A percentile compares a stretch with the other conserved stretches of the same genome.
Conservation (phyloP, 2,888 invertebrate genomes). For the Dynastes tityus region DNA sequence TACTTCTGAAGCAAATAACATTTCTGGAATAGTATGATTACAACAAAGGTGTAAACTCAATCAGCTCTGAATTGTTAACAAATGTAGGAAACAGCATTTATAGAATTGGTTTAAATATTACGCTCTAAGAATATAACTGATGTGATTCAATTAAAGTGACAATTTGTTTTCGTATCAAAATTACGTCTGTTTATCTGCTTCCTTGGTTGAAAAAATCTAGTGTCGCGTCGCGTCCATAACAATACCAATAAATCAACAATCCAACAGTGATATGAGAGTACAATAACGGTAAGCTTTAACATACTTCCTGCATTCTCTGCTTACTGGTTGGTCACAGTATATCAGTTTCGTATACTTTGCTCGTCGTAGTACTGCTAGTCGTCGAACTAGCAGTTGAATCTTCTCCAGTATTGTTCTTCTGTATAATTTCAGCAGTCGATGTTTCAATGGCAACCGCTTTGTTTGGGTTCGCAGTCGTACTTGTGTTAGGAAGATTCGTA, state of each 20-base stretch:
- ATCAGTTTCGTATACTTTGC: conserved; percentile 93
- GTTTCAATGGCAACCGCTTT: conserved; percentile 61
- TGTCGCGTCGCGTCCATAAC: conserved; percentile 46
- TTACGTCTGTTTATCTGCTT: conserved; percentile 33
- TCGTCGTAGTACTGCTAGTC: conserved; percentile 70
- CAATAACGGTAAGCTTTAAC: conserved; percentile 54
- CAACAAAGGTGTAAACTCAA: too few species aligned
- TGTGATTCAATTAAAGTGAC: conserved; percentile 25
- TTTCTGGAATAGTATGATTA: too few species aligned
- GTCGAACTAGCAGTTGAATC: conserved; percentile 56
- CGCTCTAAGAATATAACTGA: background rate
- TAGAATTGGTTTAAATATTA: conserved; percentile 9
- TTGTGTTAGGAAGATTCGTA: conserved; percentile 74
- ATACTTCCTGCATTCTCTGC: conserved; percentile 56
- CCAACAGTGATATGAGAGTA: conserved; percentile 50
- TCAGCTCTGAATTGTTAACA: too few species aligned
- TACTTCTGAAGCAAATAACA: too few species aligned
- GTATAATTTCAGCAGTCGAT: conserved; percentile 58
- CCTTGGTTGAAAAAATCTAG: conserved; percentile 28
- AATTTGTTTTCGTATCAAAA: conserved; percentile 38
- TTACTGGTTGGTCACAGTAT: conserved; percentile 83
- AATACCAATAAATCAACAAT: conserved; percentile 49
- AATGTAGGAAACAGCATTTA: too few species aligned
- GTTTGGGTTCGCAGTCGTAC: conserved; percentile 60
- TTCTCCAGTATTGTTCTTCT: conserved; percentile 59